Percentiles rank a stretch among this genome's conserved stretches.
Conservation (phyloP, 2,113 vertebrate species). For the Silurus asotus region DNA sequence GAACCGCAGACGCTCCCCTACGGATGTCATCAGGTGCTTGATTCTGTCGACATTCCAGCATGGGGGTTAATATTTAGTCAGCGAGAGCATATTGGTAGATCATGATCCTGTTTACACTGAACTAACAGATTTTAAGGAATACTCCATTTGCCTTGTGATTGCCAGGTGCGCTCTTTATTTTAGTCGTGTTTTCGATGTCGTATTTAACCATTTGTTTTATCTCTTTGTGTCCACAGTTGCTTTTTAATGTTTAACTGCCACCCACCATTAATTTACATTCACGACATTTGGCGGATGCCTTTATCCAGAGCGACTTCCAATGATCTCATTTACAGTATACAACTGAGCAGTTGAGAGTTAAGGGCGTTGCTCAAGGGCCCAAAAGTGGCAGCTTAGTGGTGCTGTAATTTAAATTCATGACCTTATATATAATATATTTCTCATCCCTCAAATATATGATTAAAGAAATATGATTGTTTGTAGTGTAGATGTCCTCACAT, state of each 20-base stretch:
- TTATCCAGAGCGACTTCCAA: too few species aligned
- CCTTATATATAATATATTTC: too few species aligned
- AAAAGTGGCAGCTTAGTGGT: too few species aligned
- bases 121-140: background rate
- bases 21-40: constrained; percentile 88
- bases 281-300: too few species aligned
- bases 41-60: background rate
- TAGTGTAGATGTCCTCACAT: background rate
- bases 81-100: background rate
- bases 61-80: background rate
- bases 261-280: background rate
- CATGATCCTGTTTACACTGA: background rate
- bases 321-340: too few species aligned
- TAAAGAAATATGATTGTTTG: background rate
- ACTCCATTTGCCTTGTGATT: background rate
- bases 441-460: background rate
- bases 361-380: too few species aligned
- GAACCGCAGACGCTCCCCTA: constrained; percentile 75
- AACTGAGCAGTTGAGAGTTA: too few species aligned
- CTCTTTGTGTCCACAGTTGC: background rate
- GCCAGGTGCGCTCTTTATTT: background rate
- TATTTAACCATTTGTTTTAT: too few species aligned
- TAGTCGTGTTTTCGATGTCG: background rate
- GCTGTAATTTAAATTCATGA: too few species aligned
- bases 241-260: background rate